Base-by-base conservation (phyloP, 2,888 invertebrate genomes). In the Drosophila macrospina region DNA sequence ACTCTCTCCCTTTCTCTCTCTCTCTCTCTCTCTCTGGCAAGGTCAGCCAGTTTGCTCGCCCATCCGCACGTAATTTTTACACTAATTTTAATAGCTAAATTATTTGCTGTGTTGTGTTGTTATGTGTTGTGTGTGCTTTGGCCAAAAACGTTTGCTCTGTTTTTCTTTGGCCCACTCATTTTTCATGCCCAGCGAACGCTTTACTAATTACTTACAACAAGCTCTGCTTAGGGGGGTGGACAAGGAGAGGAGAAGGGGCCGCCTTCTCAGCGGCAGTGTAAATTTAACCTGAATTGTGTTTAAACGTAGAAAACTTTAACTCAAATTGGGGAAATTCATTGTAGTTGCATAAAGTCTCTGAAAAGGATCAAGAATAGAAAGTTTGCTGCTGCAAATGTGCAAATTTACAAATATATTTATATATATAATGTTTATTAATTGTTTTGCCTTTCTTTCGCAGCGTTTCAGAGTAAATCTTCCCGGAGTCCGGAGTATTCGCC, bases 1-100 rank as follows among this genome's bases (percentile, higher is more conserved):
- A 44, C 8, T 20, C 28, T 28, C 37, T 52, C 37, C 37, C 10
- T 32, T 7, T 24, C 24, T 20, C 11, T 39, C 34, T 15, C 16
- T n/a, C 34, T 39, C 20, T 20, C 20, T 20, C 20, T 20, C 20
- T 20, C 20, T 24, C 61, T 62, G 41, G 67, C 72, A 52, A 72
- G 75, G 78, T 81, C 79, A 78, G 78, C 78, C 69, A 69, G 30
- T 39, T 48, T 52, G 56, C 59, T 61, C 52, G 68, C 30, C 78
- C 64, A 62, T 62, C 79, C 69, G 75, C 79, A 81, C 79, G 82
- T 80, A 80, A 78, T 79, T 81, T 78, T 81, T 72, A 81, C 82
- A 79, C 75, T 71, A 78, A 79, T 80, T 80, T 80, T 81, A 80
- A 80, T 80, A 80, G 79, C 79, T 75, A 78, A 78, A 81, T 78